These are phyloP conservation scores for Bombus fervidus DNA, from an alignment of 1,140 invertebrate genomes.

Conservation along the genomic window DNA sequence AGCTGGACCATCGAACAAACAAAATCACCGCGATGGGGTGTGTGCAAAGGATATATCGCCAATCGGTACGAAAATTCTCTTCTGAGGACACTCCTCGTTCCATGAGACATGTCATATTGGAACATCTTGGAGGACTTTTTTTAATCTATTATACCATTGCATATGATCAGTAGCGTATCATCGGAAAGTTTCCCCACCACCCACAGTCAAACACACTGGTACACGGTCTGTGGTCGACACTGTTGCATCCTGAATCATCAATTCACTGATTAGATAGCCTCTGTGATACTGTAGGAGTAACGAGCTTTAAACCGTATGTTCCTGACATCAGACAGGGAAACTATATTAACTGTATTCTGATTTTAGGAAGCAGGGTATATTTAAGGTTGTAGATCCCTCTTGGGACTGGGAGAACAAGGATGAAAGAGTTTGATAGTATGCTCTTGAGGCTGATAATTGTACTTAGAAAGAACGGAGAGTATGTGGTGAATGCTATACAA, in stretches of 20 bases:
- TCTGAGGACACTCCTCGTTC: background rate
- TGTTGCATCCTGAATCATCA: background rate
- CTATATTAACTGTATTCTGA: background rate
- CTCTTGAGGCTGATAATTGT: background rate
- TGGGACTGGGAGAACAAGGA: background rate
- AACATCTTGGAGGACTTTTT: background rate
- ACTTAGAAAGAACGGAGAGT: background rate
- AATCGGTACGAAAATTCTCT: constrained; percentile 84
- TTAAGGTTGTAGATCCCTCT: background rate
- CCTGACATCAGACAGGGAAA: background rate
- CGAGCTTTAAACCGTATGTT: background rate
- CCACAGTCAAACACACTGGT: background rate
- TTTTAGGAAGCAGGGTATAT: background rate
- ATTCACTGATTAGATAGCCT: background rate
- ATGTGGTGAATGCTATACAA: background rate
- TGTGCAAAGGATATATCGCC: constrained; percentile 90
- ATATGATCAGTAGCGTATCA: background rate
- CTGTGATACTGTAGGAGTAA: background rate
- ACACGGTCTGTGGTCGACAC: constrained; percentile 8
- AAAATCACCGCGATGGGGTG: constrained; percentile 90
- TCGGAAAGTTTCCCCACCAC: background rate
- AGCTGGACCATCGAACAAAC: constrained; percentile 93
- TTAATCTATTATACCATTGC: background rate
- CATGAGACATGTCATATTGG: background rate
- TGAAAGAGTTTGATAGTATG: background rate